A percentile compares a stretch with the other conserved stretches of the same genome.
Conservation (phyloP, 2,888 invertebrate genomes). For the Chironomus tentans region DNA sequence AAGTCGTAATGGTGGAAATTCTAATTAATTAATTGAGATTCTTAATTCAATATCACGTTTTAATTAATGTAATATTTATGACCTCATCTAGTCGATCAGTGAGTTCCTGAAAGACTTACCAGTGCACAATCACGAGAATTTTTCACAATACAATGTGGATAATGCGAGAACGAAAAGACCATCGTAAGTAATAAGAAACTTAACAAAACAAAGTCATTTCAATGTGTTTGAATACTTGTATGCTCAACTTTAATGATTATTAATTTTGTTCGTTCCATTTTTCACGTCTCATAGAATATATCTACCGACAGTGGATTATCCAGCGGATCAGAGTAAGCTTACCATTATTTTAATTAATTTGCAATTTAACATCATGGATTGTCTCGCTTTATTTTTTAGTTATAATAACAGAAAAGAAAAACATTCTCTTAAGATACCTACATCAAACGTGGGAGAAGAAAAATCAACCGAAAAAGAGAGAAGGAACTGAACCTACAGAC, state of each 20-base stretch:
- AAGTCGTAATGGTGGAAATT: background rate
- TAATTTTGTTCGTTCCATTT: background rate
- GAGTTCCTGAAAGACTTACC: slow-evolving; percentile 89
- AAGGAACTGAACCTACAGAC: slow-evolving; percentile 9
- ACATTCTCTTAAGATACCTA: slow-evolving; percentile 83
- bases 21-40: background rate
- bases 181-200: slow-evolving; percentile 39
- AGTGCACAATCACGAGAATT: slow-evolving; percentile 83
- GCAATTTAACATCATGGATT: background rate
- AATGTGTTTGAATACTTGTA: too few relatives aligned
- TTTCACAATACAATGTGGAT: slow-evolving; percentile 82
- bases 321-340: slow-evolving; percentile 79
- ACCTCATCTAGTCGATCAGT: slow-evolving; percentile 48
- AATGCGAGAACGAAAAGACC: slow-evolving; percentile 76
- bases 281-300: slow-evolving; percentile 49
- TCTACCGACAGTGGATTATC: slow-evolving; percentile 84
- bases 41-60: background rate
- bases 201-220: too few relatives aligned
- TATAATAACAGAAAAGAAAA: slow-evolving; percentile 92
- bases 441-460: slow-evolving; percentile 50
- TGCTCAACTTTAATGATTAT: background rate
- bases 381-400: slow-evolving; percentile 45
- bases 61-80: background rate
- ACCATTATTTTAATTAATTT: slow-evolving; percentile 15
- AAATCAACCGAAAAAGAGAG: slow-evolving; percentile 21